These are phyloP conservation scores for Rotaria macrura DNA, from an alignment of 2,888 invertebrate genomes.

Conservation along the genomic window DNA sequence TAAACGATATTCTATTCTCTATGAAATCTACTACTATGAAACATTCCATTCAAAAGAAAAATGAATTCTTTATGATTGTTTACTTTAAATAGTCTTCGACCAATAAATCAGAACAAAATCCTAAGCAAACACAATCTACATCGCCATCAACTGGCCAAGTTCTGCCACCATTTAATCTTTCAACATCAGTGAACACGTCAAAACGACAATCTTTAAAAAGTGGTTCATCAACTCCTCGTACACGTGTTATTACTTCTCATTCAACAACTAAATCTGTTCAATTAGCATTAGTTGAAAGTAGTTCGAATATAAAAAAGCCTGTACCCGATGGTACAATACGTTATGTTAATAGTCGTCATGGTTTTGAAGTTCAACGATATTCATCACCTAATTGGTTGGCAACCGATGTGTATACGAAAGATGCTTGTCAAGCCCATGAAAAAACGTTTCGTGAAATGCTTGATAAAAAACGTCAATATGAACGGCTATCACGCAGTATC, in stretches of 20 bases:
- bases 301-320: background rate
- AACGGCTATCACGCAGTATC: background rate
- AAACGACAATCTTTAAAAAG: background rate
- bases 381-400: background rate
- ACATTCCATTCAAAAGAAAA: too few relatives aligned
- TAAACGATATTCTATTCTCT: too few relatives aligned
- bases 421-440: background rate
- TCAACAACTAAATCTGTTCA: background rate
- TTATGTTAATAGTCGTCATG: background rate
- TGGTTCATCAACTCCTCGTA: background rate
- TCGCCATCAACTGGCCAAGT: background rate
- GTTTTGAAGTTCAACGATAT: conserved; percentile 5
- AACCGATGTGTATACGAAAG: background rate
- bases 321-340: background rate
- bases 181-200: background rate
- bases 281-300: background rate
- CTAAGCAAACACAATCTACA: background rate
- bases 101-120: background rate
- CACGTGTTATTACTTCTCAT: background rate
- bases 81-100: background rate
- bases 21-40: too few relatives aligned
- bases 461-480: background rate
- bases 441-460: background rate
- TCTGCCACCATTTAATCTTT: background rate
- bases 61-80: background rate